phyloP scores from a whole-genome alignment of 2,888 invertebrate species.

The Athalia cordata region DNA sequence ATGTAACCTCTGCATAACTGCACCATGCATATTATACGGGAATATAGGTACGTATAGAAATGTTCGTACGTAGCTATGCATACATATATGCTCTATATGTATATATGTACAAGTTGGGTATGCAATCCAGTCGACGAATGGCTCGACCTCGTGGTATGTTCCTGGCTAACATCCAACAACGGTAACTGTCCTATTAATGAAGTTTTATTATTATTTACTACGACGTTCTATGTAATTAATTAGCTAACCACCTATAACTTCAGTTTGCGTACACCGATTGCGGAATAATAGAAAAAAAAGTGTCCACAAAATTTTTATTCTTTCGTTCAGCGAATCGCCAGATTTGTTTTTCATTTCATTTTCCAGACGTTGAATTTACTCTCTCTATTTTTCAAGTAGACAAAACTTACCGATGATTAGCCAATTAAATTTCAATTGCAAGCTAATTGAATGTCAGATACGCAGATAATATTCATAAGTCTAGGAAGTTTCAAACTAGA shows the following conservation, averaged over 20 bases:
- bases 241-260: conserved; percentile 49
- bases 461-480: too few species aligned
- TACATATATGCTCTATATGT: conserved; percentile 32
- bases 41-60: neutral
- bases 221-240: conserved; percentile 58
- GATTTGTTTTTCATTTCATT: too few species aligned
- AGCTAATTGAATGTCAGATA: too few species aligned
- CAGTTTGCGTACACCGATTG: too few species aligned
- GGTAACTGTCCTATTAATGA: conserved; percentile 69
- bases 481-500: too few species aligned
- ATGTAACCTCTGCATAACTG: conserved; percentile 39
- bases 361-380: too few species aligned
- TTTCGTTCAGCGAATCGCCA: too few species aligned
- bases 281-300: too few species aligned
- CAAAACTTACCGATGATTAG: too few species aligned
- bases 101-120: conserved; percentile 52
- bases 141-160: conserved; percentile 56
- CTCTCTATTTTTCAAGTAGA: too few species aligned
- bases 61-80: conserved; percentile 50
- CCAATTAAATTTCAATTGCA: too few species aligned
- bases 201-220: conserved; percentile 73
- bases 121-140: conserved; percentile 51
- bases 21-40: conserved; percentile 17
- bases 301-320: too few species aligned
- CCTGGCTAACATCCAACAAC: conserved; percentile 61